Evolutionary conservation across 1,140 invertebrate genomes (phyloP), one percentile per base, ranked within the genome.

Genomic region (Leptoteleia sp.): DNA sequence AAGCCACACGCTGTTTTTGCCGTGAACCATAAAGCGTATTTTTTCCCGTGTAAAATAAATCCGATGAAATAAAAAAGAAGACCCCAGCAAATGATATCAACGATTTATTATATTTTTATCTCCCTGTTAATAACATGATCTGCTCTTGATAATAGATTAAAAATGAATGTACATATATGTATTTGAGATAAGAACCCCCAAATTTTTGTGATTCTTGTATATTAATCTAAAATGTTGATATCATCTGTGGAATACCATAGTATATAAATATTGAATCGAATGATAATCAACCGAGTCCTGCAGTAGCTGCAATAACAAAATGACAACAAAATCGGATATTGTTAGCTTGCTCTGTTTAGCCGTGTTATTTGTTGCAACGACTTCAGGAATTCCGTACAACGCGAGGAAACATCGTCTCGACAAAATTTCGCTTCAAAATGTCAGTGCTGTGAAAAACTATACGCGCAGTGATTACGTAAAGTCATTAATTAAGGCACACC

Each of bases 261-360:
- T 76, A 70, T 76, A 76, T 76, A 76, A 76, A 77, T 77, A 71
- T 71, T 71, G 43, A 65, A 38, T 61, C 75, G 40, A 11, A 38
- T 57, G 48, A 59, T 54, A 2, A 43, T 54, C 13, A 35, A 1
- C 5, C 9, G 52, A 77, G 65, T 77, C 42, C 65, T 77, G 73
- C 65, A 52, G 6, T 43, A 65, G 37, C 59, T 77, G 73, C 43
- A 70, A 47, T 15, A 59, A 29, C 43, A 65, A 38, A 55, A 77
- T 77, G 73, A 50, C 65, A 42, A 70, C 50, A 43, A 52, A 38
- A 55, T 29, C 33, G 9, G 48, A 43, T 25, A 27, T 59, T 29
- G 38, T 70, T 13, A 31, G 19, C 6, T 15, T 57, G 7, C 6
- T 77, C 9, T 48, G 52, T 52, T 29, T 64, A 11, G 38, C 50